Percentiles rank a stretch among this genome's conserved stretches.
Evolutionary conservation across 2,113 vertebrate species (phyloP).

Genomic region (Apeltes quadracus): DNA sequence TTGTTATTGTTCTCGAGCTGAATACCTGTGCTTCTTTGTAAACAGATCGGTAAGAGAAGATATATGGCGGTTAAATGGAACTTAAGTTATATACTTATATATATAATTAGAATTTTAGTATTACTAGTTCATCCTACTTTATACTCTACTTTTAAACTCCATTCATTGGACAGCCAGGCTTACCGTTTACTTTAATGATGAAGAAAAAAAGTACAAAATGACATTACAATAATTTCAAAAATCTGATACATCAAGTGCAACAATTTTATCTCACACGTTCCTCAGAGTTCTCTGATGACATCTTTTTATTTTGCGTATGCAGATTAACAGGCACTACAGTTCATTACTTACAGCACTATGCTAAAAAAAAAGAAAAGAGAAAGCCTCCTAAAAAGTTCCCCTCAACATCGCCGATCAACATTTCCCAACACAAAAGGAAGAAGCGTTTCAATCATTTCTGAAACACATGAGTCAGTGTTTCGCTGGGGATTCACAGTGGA

Average conservation of each 20-base stretch:
- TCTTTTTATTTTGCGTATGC: constrained; percentile 66
- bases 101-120: not conserved
- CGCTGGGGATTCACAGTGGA: constrained; percentile 52
- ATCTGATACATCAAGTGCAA: not conserved
- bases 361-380: constrained; percentile 46
- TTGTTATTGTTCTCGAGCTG: too few species aligned
- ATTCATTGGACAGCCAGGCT: not conserved
- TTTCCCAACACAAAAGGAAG: constrained; percentile 41
- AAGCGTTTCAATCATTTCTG: constrained; percentile 22
- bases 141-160: not conserved
- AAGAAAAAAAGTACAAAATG: not conserved
- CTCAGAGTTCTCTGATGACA: constrained; percentile 48
- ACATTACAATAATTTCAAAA: not conserved
- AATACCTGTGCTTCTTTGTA: not conserved
- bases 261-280: not conserved
- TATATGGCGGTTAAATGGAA: not conserved
- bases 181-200: not conserved
- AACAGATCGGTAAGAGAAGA: not conserved
- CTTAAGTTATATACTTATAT: not conserved
- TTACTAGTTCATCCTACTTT: not conserved
- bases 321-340: constrained; percentile 73
- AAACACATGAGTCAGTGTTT: constrained; percentile 20
- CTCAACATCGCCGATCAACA: constrained; percentile 24
- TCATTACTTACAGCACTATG: constrained; percentile 62
- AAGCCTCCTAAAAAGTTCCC: constrained; percentile 37